Evolutionary conservation across 2,888 invertebrate genomes (phyloP), one percentile per base, ranked within the genome.

Genomic region (Parnassius apollo): DNA sequence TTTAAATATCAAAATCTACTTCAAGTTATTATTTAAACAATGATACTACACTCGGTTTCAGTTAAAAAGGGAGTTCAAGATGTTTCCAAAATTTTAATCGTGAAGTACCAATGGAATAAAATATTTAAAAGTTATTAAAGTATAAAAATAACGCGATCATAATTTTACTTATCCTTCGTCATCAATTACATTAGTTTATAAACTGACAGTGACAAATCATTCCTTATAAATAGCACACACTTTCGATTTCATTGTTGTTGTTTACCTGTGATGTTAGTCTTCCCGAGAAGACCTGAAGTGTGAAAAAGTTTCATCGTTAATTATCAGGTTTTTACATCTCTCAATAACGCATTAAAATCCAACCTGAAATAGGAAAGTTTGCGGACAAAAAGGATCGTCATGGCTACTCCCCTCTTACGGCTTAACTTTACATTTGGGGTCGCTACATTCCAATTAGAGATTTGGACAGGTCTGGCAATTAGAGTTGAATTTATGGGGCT

Each of bases 281-380:
- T 92, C 88, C 92, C 92, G 91, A 92, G 92, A 92, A 92, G 92
- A 92, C 92, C 92, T 92, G 92, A 88, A 91, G 91, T 87, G 87
- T 91, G 90, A 91, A 91, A 91, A 91, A 91, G 86, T 78, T 87
- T 88, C 88, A 90, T 87, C 86, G 88, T 91, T 90, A 91, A 88
- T 88, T 87, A 83, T 83, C 81, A 77, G 80, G 85, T 83, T 85
- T 83, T 85, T 82, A 72, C 76, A 70, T 70, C 72, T 77, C 77
- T 81, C 79, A 77, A 77, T 76, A 80, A 81, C 73, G 75, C 81
- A 82, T 77, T 81, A 82, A 86, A 85, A 82, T 82, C 85, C 85
- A 83, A 91, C 87, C 91, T 91, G 91, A 91, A 91, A 91, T 84
- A 86, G 90, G 90, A 91, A 91, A 89, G 81, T 84, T 84, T 85